Conservation (phyloP, 2,888 invertebrate genomes). For the Brassicogethes aeneus region DNA sequence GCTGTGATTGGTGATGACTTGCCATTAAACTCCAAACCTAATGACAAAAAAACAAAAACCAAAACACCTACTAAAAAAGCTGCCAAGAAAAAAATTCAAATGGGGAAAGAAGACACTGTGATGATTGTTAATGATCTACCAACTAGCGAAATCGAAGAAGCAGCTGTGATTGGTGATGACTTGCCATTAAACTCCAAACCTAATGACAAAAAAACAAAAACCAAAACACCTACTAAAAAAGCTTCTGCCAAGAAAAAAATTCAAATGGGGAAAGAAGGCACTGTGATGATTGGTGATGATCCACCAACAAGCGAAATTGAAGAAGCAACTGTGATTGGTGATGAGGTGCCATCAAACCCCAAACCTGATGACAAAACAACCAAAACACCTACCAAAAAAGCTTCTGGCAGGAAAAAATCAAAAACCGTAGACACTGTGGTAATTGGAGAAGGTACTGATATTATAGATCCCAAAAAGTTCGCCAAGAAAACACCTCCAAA, state of each 20-base stretch:
- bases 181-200: neutral
- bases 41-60: constrained; percentile 1
- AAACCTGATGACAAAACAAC: constrained; percentile 1
- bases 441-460: no score
- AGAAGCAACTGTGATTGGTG: constrained; percentile 1
- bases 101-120: constrained; percentile 2
- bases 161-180: neutral
- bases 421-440: no score
- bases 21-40: constrained; percentile 1
- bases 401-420: constrained; percentile 6
- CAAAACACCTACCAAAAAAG: constrained; percentile 3
- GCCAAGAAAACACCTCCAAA: no score
- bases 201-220: constrained; percentile 1
- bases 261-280: constrained; percentile 1
- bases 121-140: no score
- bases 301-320: no score
- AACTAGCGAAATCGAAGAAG: no score
- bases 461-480: no score
- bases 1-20: neutral
- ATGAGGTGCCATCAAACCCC: neutral
- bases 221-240: constrained; percentile 4
- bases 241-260: constrained; percentile 4
- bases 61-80: constrained; percentile 4
- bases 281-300: no score
- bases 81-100: constrained; percentile 3